Base-by-base conservation (phyloP, 2,797 vertebrate genomes). In the Mionectes olivaceus region DNA sequence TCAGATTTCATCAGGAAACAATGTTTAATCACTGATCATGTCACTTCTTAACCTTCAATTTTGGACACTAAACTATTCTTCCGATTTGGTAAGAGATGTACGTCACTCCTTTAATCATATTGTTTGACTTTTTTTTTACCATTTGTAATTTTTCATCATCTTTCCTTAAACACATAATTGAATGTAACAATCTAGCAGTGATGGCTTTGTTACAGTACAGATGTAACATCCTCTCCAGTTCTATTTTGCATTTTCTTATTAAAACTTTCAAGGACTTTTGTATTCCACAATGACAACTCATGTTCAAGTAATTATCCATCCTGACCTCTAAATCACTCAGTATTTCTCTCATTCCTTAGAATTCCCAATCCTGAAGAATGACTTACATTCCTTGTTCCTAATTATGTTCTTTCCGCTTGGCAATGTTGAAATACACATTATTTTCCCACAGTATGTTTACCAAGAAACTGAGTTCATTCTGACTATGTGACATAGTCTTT, bases 271-370 rank as follows among this genome's bases (percentile, higher is more conserved):
- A 95, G 92, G 95, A 82, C 87, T 87, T 89, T 79, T 69, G 46
- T 95, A 95, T 94, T 95, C 92, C 90, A 90, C 89, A 59, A 87
- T 82, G 92, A 93, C 92, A 94, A 87, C 86, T 93, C 78, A 74
- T 79, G 44, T 87, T 92, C 95, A 63, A 93, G 81, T 82, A 96
- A 94, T 96, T 96, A 96, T 87, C 81, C 67, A 82, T 82, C 22
- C 47, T 92, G 87, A 96, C 95, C 95, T 96, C 59, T 46, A 89
- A 90, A 81, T 82, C 55, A 79, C 83, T 79, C 67, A 92, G 33
- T 95, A 94, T 96, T 94, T 96, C 83, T 89, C 41, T 92, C 78
- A 95, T 96, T 93, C 67, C 37, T 82, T 67, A 63, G 87, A 96
- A 95, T 93, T 95, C 95, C 96, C 94, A 92, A 2, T 90, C 67